These are phyloP conservation scores for Monoplex corrugatus DNA, from an alignment of 2,888 invertebrate species.

Conservation along the genomic window DNA sequence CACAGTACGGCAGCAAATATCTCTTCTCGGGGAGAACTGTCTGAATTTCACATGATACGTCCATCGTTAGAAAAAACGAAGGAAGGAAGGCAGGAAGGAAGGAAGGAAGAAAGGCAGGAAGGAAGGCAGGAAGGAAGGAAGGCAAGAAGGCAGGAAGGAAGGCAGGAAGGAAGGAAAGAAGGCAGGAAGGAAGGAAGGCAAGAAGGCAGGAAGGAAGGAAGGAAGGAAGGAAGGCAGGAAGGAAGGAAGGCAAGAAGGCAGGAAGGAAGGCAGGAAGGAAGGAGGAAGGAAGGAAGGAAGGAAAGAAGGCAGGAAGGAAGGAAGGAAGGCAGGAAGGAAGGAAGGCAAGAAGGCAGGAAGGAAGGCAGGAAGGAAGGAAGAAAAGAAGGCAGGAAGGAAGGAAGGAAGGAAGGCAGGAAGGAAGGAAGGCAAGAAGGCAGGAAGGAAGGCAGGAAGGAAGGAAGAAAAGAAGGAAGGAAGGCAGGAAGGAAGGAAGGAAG, in stretches of 20 bases:
- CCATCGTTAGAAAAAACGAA: too few relatives aligned
- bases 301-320: background rate
- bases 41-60: too few relatives aligned
- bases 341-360: background rate
- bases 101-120: background rate
- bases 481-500: background rate
- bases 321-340: too few relatives aligned
- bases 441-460: background rate
- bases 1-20: too few relatives aligned
- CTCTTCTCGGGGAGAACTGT: too few relatives aligned
- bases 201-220: too few relatives aligned
- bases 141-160: background rate
- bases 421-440: background rate
- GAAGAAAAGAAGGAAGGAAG: background rate
- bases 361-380: background rate
- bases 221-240: background rate
- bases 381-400: background rate
- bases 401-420: background rate
- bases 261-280: background rate
- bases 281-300: background rate
- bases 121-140: background rate
- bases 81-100: too few relatives aligned
- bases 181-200: background rate
- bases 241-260: background rate
- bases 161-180: background rate